phyloP scores from a whole-genome alignment of 2,797 vertebrate genomes.

The Myotis planiceps region DNA sequence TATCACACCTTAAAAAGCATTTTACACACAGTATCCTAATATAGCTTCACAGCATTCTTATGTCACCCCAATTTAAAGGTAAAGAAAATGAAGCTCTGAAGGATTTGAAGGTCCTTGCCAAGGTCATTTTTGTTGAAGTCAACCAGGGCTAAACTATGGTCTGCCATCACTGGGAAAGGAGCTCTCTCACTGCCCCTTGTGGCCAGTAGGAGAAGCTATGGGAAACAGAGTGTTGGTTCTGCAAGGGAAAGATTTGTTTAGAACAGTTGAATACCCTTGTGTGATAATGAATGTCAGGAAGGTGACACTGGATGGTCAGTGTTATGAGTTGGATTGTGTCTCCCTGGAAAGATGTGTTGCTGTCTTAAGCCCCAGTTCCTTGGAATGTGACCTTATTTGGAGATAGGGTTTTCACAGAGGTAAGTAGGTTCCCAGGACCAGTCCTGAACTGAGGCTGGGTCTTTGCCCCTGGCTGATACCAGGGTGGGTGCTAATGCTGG shows the following conservation, averaged over 20 bases:
- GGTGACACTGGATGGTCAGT: background rate
- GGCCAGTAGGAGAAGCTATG: background rate
- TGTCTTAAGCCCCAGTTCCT: background rate
- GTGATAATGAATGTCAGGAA: background rate
- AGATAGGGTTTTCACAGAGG: background rate
- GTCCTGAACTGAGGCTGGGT: background rate
- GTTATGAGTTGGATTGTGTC: background rate
- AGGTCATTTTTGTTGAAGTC: background rate
- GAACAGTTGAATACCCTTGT: background rate
- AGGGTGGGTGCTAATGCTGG: background rate
- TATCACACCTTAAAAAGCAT: constrained; percentile 24
- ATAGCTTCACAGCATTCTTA: background rate
- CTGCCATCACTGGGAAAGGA: background rate
- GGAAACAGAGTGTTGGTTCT: background rate
- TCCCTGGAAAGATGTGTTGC: background rate
- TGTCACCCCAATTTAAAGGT: background rate
- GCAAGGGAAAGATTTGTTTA: background rate
- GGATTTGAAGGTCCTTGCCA: background rate
- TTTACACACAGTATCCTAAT: background rate
- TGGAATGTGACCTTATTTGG: background rate
- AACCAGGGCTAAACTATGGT: background rate
- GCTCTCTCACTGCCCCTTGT: background rate
- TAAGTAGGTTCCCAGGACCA: background rate
- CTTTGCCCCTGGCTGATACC: background rate
- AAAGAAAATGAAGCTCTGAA: background rate